Percentiles rank a stretch among this genome's conserved stretches.
phyloP scores from a whole-genome alignment of 2,888 invertebrate species.

The Hypomecis punctinalis region DNA sequence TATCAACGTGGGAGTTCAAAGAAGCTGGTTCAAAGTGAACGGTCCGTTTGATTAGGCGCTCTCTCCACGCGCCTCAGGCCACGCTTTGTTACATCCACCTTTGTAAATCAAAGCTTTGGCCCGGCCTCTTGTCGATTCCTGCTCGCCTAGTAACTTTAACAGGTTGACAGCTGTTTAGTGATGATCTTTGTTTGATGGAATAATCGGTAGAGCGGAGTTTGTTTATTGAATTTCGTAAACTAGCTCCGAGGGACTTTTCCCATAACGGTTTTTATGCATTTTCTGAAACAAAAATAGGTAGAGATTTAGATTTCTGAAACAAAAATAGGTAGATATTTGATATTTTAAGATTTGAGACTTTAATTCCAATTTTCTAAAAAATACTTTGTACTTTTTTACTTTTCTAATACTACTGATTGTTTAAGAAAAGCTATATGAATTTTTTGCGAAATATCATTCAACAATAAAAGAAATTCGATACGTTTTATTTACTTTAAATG shows the following conservation, averaged over 20 bases:
- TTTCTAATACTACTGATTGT: too few relatives aligned
- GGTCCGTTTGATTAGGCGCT: conserved; percentile 82
- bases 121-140: conserved; percentile 71
- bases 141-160: conserved; percentile 54
- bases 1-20: conserved; percentile 72
- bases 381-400: too few relatives aligned
- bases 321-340: too few relatives aligned
- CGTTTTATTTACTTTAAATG: neutral
- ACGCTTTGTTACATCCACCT: conserved; percentile 74
- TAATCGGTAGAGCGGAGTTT: conserved; percentile 3
- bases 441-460: neutral
- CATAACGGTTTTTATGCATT: too few relatives aligned
- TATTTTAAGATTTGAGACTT: too few relatives aligned
- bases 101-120: conserved; percentile 71
- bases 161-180: conserved; percentile 34
- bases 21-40: conserved; percentile 79
- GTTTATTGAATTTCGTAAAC: neutral
- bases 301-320: too few relatives aligned
- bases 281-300: too few relatives aligned
- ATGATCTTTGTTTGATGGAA: conserved; percentile 20
- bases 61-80: conserved; percentile 72
- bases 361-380: too few relatives aligned
- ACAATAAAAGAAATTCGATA: neutral
- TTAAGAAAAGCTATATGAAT: too few relatives aligned
- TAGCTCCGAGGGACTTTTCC: too few relatives aligned